Evolutionary conservation across 2,888 invertebrate species (phyloP).

Genomic region (Tetragnatha montana): DNA sequence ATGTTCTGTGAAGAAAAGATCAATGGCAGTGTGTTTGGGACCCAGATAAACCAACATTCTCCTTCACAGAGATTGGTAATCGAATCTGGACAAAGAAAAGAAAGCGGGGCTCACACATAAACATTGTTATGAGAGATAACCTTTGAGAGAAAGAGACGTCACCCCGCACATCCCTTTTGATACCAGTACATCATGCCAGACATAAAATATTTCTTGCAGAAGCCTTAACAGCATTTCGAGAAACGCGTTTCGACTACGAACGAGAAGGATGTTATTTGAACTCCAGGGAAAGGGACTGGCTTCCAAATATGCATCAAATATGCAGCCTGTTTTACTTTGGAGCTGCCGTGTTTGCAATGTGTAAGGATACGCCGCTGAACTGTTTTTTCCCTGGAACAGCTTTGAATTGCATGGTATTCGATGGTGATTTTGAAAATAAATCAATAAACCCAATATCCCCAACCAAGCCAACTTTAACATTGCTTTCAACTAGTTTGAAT

Average conservation of each 20-base stretch:
- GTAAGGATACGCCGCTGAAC: too few species aligned
- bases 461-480: too few species aligned
- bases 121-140: not conserved
- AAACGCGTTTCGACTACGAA: not conserved
- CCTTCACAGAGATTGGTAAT: conserved; percentile 1
- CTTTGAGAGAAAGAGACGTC: not conserved
- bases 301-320: not conserved
- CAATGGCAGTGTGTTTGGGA: not conserved
- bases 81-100: not conserved
- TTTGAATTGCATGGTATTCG: too few species aligned
- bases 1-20: not conserved
- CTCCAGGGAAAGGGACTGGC: not conserved
- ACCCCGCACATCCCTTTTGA: not conserved
- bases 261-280: not conserved
- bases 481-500: too few species aligned
- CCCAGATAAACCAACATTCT: not conserved
- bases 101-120: not conserved
- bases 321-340: not conserved
- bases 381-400: too few species aligned
- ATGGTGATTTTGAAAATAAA: too few species aligned
- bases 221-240: not conserved
- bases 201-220: not conserved
- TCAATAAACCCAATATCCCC: too few species aligned
- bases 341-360: too few species aligned
- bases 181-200: not conserved